phyloP scores from a whole-genome alignment of 2,113 vertebrate species.

The Tympanuchus pallidicinctus region DNA sequence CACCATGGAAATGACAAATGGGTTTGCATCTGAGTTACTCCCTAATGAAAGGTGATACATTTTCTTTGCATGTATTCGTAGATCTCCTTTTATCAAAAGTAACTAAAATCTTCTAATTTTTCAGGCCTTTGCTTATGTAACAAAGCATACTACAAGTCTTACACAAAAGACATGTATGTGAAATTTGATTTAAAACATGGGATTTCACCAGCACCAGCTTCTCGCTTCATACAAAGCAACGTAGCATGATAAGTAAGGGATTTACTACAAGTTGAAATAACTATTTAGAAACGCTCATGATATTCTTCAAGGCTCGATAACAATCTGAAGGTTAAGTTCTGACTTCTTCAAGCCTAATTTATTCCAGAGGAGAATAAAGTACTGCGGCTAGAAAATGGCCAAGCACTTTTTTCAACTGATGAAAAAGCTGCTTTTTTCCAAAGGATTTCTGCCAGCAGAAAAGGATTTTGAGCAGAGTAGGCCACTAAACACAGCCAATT shows the following conservation, averaged over 20 bases:
- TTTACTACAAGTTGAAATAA: slow-evolving; percentile 41
- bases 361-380: slow-evolving; percentile 64
- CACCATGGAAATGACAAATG: neutral
- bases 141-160: neutral
- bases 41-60: neutral
- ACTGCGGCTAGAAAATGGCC: slow-evolving; percentile 54
- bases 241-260: neutral
- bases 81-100: neutral
- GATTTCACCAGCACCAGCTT: neutral
- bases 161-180: neutral
- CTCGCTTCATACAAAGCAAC: neutral
- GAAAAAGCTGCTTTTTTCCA: slow-evolving; percentile 44
- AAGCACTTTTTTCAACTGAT: slow-evolving; percentile 44
- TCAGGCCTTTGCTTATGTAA: neutral
- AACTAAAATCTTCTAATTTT: neutral
- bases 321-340: slow-evolving; percentile 61
- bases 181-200: neutral
- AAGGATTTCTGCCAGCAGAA: slow-evolving; percentile 62
- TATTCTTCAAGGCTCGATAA: slow-evolving; percentile 54
- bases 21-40: neutral
- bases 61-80: neutral
- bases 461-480: slow-evolving; percentile 61
- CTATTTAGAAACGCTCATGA: slow-evolving; percentile 35
- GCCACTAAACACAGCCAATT: slow-evolving; percentile 69
- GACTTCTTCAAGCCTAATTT: slow-evolving; percentile 61